A percentile compares a stretch with the other conserved stretches of the same genome.
These are phyloP conservation scores for Limanda limanda DNA, from an alignment of 2,113 vertebrate genomes.

Conservation along the genomic window DNA sequence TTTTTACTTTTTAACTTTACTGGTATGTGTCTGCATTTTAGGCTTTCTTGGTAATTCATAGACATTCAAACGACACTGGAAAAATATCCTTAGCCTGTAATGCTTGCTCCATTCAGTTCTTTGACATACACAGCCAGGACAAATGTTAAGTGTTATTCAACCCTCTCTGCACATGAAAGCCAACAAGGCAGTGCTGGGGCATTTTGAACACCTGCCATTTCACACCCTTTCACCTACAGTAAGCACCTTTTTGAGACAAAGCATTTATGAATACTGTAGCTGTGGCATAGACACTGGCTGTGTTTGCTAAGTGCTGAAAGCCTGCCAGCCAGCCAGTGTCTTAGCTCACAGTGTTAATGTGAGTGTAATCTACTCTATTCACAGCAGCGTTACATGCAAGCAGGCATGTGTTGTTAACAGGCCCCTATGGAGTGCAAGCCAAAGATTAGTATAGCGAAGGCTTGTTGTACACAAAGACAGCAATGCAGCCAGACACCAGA, in stretches of 20 bases:
- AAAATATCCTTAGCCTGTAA: background rate
- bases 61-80: background rate
- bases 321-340: constrained; percentile 42
- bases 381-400: constrained; percentile 42
- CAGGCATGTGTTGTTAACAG: constrained; percentile 57
- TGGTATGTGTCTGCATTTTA: background rate
- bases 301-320: constrained; percentile 38
- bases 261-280: constrained; percentile 23
- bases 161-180: constrained; percentile 2
- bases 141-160: background rate
- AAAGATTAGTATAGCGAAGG: constrained; percentile 63
- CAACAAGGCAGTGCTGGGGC: constrained; percentile 14
- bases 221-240: constrained; percentile 19
- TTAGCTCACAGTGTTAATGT: constrained; percentile 56
- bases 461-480: constrained; percentile 53
- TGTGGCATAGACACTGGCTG: constrained; percentile 29
- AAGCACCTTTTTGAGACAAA: constrained; percentile 35
- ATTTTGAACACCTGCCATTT: constrained; percentile 23
- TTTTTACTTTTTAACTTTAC: background rate
- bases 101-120: background rate
- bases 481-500: constrained; percentile 42
- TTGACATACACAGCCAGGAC: background rate
- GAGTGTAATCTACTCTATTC: constrained; percentile 65
- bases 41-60: background rate
- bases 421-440: constrained; percentile 48